Evolutionary conservation across 2,888 invertebrate species (phyloP), one percentile per base, ranked within the genome.

Genomic region (Pantelozetes paolii): DNA sequence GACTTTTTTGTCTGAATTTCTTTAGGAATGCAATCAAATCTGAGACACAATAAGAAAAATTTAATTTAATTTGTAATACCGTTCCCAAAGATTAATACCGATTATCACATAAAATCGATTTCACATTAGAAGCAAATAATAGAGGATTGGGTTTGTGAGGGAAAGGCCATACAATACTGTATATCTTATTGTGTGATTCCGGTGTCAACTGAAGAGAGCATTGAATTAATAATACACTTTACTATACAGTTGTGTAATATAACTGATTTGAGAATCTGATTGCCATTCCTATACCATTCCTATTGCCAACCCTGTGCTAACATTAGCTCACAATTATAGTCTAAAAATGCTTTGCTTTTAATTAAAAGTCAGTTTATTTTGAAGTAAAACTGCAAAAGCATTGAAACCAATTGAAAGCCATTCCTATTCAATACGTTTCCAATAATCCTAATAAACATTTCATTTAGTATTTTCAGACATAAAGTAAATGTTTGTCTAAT

Each of bases 91-190:
- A 62, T 62, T 62, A 62, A 62, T 62, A 6, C n/a, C 32, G 32
- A 62, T 62, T 62, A 62, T 62, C 62, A 62, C 62, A 26, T 30
- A 59, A 59, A 59, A 59, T 59, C 59, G 59, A 59, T 59, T 59
- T 59, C 32, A 26, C 59, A 59, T 59, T 59, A 59, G 23, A 59
- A 6, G 30, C 13, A 30, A 59, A 32, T 13, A 59, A 32, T 15
- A 32, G 30, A 32, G 32, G 59, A 30, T 59, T 28, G 15, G 32
- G 32, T 15, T 18, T 28, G 59, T 28, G 28, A 32, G 15, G 30
- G 59, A n/a, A 30, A 59, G 59, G 30, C 13, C n/a, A 59, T 59
- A 59, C 59, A 59, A 11, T 8, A 11, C 5, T 5, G 11, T 8
- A 5, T 8, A 8, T 59, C 59, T 59, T 59, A 59, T 59, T 28